Base-by-base conservation (phyloP, 1,140 invertebrate genomes). In the Glomeris maerens region DNA sequence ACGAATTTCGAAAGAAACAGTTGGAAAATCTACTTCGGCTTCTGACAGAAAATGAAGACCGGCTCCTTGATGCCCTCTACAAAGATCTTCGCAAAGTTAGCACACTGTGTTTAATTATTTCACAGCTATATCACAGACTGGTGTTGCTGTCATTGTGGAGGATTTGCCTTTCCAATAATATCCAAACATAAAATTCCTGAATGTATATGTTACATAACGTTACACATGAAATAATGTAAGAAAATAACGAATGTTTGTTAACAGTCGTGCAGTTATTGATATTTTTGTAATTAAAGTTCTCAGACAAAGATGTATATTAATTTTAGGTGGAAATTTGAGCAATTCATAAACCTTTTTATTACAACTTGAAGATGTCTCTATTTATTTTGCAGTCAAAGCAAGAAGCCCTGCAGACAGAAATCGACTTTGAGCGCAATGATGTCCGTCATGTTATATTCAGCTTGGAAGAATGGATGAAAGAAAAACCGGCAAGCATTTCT, bases 1-100 rank as follows among this genome's bases (percentile, higher is more conserved):
- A 85, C 51, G 75, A 79, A 67, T 89, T 86, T 72, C 77, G 91
- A 48, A 73, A 78, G 50, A 68, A 77, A 53, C 91, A 96, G 63
- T 65, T 97, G 5, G 74, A 82, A 61, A 74, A 69, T 23, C 58
- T 94, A 2, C 56, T 80, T 27, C 73, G 73, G 52, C 76, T 95
- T 73, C 73, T 90, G 54, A 75, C 84, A 53, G 90, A 95, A 60
- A 82, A 91, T 65, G 69, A 68, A 40, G 68, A 75, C 14, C 75
- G 76, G 26, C 78, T 95, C 60, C 61, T 79, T 17, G 72, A 77
- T 31, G 89, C 83, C 0, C 64, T 96, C 13, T 71, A 75, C 26
- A 72, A 79, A 46, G 93, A 96, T 68, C 73, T 96, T 55, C 69
- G 77, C 52, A 86, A 87, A 59, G 70, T 70, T n/a, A n/a, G n/a